Base-by-base conservation (phyloP, 2,797 vertebrate genomes). In the Acestrorhynchus altus region DNA sequence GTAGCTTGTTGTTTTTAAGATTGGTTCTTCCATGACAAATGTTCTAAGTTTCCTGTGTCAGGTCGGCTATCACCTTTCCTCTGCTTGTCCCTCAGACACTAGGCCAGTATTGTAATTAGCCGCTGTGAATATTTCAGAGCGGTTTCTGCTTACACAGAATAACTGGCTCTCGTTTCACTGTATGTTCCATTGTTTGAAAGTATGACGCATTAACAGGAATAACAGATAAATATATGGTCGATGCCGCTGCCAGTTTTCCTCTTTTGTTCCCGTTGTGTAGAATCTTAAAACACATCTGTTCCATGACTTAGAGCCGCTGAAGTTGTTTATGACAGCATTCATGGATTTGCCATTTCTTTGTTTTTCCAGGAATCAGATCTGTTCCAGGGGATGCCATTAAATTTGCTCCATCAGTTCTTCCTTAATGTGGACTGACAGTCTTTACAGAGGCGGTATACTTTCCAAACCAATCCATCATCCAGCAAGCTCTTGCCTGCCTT, bases 71-170 rank as follows among this genome's bases (percentile, higher is more conserved):
- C 49, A 46, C 16, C 39, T 26, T 57, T 82, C 71, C 82, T 57
- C 18, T 28, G 9, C 2, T 81, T 69, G 31, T 68, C 46, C 47
- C 31, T 0, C 60, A 81, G 67, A 72, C 89, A 78, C 40, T 46
- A 28, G 39, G 82, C 81, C 85, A 78, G 78, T 68, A 74, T 76
- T 86, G 65, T 87, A 83, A 88, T 90, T 83, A 86, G 81, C 67
- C 74, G 71, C 81, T 81, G 76, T 91, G 56, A 90, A 91, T 91
- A 90, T 89, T 91, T 90, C 56, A 91, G 64, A 1, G 10, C 6
- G 16, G 86, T 74, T 87, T 86, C 71, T 49, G 73, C 90, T 92
- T 86, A 85, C 64, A 56, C 47, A 72, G 63, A 51, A 83, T 86
- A 84, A 83, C 80, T 78, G 68, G 87, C 67, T 78, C 68, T 0